Conservation (phyloP, 2,888 invertebrate species). For the Drosophila neutralis region DNA sequence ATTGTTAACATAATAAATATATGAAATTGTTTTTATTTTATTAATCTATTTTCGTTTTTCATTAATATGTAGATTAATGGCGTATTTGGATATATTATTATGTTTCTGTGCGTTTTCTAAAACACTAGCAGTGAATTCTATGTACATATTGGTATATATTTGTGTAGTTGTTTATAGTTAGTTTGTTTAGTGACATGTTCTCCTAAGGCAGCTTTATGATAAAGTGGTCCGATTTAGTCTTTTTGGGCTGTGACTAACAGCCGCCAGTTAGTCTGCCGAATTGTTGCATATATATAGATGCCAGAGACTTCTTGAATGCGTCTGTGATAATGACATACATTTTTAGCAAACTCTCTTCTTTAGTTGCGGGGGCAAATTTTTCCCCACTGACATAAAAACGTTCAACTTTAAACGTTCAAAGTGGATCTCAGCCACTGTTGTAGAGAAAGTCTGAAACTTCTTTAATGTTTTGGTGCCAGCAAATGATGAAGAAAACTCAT, state of each 20-base stretch:
- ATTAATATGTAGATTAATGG: too few species aligned
- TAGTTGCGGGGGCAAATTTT: slow-evolving; percentile 17
- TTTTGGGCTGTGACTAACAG: background rate
- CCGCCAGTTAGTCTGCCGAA: background rate
- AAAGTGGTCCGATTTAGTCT: background rate
- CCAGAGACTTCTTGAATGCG: slow-evolving; percentile 3
- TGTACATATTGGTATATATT: background rate
- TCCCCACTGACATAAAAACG: slow-evolving; percentile 30
- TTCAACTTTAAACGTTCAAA: slow-evolving; percentile 20
- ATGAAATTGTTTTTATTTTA: background rate
- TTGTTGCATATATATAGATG: background rate
- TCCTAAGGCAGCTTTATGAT: background rate
- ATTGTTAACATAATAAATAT: background rate
- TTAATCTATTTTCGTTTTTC: too few species aligned
- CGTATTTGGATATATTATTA: too few species aligned
- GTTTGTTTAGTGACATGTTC: background rate
- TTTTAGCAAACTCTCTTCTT: slow-evolving; percentile 29
- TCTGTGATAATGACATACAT: slow-evolving; percentile 9
- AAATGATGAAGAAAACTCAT: slow-evolving; percentile 65
- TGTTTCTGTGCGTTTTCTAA: too few species aligned
- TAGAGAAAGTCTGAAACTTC: slow-evolving; percentile 60
- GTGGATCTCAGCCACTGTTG: slow-evolving; percentile 23
- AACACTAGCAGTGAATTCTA: too few species aligned
- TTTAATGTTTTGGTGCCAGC: slow-evolving; percentile 40
- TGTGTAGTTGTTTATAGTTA: background rate